Conservation (phyloP, 1,140 invertebrate species). For the Drosophila watanabei region DNA sequence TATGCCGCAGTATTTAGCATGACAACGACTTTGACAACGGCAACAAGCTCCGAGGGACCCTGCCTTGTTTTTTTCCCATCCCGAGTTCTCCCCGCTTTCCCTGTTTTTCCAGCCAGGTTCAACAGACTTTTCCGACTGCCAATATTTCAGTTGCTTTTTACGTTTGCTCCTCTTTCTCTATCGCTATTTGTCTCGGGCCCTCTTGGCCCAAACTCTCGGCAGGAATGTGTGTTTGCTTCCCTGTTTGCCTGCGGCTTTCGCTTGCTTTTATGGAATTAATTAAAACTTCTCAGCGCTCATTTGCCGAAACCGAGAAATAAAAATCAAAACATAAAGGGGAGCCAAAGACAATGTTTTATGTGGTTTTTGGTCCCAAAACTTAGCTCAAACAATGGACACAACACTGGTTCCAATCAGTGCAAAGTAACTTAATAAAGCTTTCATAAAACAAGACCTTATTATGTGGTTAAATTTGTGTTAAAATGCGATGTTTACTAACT, state of each 20-base stretch:
- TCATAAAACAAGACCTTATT: conserved; percentile 6
- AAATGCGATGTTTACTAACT: not conserved
- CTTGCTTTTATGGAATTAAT: conserved; percentile 82
- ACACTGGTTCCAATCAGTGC: conserved; percentile 37
- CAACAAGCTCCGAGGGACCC: conserved; percentile 36
- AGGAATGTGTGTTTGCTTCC: conserved; percentile 45
- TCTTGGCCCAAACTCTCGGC: conserved; percentile 8
- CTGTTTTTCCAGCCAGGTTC: conserved; percentile 50
- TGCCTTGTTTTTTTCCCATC: not conserved
- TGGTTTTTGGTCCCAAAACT: conserved; percentile 42
- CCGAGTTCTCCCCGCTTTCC: conserved; percentile 10
- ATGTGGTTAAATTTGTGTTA: not conserved
- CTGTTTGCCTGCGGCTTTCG: conserved; percentile 76
- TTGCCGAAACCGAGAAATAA: conserved; percentile 39
- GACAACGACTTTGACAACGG: conserved; percentile 73
- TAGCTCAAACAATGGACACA: conserved; percentile 37
- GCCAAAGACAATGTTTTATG: conserved; percentile 44
- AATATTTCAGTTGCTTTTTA: conserved; percentile 72
- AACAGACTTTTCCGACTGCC: conserved; percentile 70
- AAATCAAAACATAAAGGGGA: conserved; percentile 38
- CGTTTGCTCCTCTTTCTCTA: conserved; percentile 37
- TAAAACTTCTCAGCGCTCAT: conserved; percentile 73
- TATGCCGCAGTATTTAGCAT: conserved; percentile 80
- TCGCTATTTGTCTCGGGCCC: conserved; percentile 15
- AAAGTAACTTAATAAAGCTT: conserved; percentile 12